Conservation (phyloP, 2,797 vertebrate species). For the Mus spretus region DNA sequence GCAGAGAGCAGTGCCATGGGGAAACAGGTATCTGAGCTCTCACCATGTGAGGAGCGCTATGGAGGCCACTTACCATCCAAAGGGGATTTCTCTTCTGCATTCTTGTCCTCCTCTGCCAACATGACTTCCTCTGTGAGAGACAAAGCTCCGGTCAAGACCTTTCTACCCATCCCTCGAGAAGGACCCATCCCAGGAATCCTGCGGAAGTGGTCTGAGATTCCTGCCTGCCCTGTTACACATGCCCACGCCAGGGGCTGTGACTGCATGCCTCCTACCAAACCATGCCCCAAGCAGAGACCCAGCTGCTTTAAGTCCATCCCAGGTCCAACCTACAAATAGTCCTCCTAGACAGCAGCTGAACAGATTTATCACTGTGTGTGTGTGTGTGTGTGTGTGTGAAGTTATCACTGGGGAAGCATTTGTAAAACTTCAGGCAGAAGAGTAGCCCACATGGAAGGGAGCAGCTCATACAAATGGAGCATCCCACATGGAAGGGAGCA, state of each 20-base stretch:
- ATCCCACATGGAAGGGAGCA: not conserved
- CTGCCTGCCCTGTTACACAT: accelerated
- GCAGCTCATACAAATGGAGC: too few species aligned
- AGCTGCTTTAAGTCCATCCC: not conserved
- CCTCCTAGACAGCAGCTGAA: not conserved
- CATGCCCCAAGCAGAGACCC: not conserved
- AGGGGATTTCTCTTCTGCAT: slow-evolving; percentile 96
- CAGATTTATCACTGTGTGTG: not conserved
- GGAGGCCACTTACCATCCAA: slow-evolving; percentile 92
- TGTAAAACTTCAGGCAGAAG: not conserved
- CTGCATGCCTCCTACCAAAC: not conserved
- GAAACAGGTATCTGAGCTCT: not conserved
- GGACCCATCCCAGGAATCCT: not conserved
- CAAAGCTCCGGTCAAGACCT: not conserved
- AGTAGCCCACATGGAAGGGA: not conserved
- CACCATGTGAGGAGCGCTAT: not conserved
- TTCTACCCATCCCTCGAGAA: not conserved
- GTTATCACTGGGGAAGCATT: accelerated
- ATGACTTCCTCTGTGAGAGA: slow-evolving; percentile 94
- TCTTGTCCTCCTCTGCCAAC: slow-evolving; percentile 98
- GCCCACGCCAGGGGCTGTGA: not conserved
- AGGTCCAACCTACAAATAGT: not conserved
- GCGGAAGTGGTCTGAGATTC: not conserved
- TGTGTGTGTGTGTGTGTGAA: too few species aligned
- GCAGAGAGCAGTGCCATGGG: accelerated